phyloP scores from a whole-genome alignment of 2,113 vertebrate species.

The Gracilinanus agilis region DNA sequence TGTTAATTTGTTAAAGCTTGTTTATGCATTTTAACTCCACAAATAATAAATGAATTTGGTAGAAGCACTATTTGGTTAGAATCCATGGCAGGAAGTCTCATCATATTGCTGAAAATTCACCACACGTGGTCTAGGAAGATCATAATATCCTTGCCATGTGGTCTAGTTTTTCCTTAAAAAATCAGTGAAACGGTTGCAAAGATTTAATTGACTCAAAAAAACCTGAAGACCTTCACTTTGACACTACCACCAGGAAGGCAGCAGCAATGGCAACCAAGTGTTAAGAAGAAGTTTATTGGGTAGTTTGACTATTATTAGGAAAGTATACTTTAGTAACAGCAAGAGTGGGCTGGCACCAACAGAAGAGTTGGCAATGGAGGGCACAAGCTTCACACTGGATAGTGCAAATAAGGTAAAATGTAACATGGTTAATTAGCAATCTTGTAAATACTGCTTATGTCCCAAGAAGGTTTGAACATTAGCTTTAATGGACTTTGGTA shows the following conservation, averaged over 20 bases:
- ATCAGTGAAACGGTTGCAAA: background rate
- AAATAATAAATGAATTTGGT: background rate
- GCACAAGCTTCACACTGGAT: background rate
- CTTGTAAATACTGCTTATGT: background rate
- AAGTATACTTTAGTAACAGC: background rate
- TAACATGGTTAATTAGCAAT: background rate
- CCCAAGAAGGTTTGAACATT: background rate
- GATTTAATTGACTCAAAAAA: background rate
- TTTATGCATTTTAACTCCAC: background rate
- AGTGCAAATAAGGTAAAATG: background rate
- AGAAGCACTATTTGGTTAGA: background rate
- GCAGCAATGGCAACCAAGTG: background rate
- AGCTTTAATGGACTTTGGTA: background rate
- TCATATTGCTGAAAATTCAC: background rate
- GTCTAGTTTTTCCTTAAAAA: background rate
- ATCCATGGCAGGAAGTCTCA: background rate
- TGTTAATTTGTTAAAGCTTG: no score
- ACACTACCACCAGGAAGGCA: background rate
- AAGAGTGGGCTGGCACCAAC: background rate
- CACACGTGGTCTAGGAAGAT: background rate
- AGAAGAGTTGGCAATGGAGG: background rate
- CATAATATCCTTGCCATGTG: background rate
- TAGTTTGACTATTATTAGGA: no score
- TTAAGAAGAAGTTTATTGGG: background rate
- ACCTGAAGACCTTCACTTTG: background rate